These are phyloP conservation scores for Cydia splendana DNA, from an alignment of 1,140 invertebrate genomes.

Conservation along the genomic window DNA sequence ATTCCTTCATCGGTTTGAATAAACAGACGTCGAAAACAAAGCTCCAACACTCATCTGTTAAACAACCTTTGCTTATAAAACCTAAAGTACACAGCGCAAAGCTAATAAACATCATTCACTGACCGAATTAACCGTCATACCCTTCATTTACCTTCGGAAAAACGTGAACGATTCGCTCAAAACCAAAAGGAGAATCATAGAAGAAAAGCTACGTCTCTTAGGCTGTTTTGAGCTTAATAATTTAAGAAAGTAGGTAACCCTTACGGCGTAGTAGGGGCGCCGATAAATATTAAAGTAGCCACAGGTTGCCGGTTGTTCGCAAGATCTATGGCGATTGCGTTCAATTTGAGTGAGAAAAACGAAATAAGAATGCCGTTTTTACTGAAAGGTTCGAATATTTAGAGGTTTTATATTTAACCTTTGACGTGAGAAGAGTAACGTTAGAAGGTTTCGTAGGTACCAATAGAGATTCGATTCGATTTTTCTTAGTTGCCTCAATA, in stretches of 20 bases:
- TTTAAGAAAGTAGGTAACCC: conserved; percentile 13
- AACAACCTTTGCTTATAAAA: background rate
- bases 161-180: background rate
- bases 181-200: background rate
- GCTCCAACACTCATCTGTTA: background rate
- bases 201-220: background rate
- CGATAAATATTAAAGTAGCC: conserved; percentile 32
- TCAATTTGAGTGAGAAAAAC: conserved; percentile 20
- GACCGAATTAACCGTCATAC: background rate
- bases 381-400: conserved; percentile 13
- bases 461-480: background rate
- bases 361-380: background rate
- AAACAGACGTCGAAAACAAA: background rate
- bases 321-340: conserved; percentile 21
- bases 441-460: background rate
- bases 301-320: conserved; percentile 22
- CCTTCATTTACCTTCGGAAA: background rate
- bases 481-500: background rate
- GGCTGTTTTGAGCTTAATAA: background rate
- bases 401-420: background rate
- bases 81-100: background rate
- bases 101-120: conserved; percentile 7
- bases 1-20: too few relatives aligned
- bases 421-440: background rate
- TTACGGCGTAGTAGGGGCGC: background rate